These are phyloP conservation scores for Eutolmus rufibarbis DNA, from an alignment of 2,888 invertebrate genomes.

Conservation along the genomic window DNA sequence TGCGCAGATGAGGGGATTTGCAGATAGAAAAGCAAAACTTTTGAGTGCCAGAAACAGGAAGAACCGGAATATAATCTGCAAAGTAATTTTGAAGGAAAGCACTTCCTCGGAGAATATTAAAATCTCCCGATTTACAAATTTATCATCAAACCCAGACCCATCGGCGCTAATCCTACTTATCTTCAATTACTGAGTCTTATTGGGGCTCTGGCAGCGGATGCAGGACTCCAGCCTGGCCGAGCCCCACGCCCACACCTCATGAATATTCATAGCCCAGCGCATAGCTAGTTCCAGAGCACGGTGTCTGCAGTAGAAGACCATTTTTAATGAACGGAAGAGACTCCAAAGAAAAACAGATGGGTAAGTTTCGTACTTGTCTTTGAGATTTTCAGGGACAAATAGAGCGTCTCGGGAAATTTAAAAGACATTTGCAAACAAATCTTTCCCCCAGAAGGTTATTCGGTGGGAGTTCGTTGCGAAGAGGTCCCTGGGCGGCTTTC, in stretches of 20 bases:
- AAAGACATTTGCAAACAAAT: slow-evolving; percentile 14
- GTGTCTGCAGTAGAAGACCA: not conserved
- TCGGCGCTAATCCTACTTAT: slow-evolving; percentile 14
- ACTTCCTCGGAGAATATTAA: slow-evolving; percentile 1
- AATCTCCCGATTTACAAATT: slow-evolving; percentile 7
- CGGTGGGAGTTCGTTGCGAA: not conserved
- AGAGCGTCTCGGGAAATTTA: not conserved
- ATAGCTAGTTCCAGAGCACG: not conserved
- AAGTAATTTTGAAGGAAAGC: slow-evolving; percentile 1
- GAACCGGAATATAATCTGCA: not conserved
- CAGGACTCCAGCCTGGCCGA: not conserved
- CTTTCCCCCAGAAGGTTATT: slow-evolving; percentile 8
- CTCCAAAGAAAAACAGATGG: slow-evolving; percentile 12
- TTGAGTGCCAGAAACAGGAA: not conserved
- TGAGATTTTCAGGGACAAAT: slow-evolving; percentile 31
- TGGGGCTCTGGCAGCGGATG: not conserved
- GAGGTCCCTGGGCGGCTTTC: not conserved
- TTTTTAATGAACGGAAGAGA: slow-evolving; percentile 21
- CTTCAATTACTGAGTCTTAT: slow-evolving; percentile 22
- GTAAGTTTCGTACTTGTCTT: slow-evolving; percentile 25
- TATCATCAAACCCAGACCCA: not conserved
- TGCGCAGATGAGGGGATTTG: not conserved
- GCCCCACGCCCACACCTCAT: not conserved
- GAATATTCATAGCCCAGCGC: slow-evolving; percentile 17
- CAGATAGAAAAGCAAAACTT: not conserved